Conservation (phyloP, 2,113 vertebrate species). For the Percina caprodes region DNA sequence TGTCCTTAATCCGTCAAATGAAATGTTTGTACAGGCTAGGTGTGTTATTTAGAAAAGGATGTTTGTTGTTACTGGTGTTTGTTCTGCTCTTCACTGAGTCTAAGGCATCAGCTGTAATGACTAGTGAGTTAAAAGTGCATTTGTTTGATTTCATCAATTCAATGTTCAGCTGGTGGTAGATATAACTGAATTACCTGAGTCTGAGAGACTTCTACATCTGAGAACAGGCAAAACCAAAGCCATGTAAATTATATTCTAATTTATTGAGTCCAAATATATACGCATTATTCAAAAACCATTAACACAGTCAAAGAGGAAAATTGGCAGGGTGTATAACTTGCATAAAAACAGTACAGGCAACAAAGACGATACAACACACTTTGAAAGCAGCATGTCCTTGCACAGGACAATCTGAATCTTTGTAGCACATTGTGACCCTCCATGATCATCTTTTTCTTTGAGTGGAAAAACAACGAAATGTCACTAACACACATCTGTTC, state of each 20-base stretch:
- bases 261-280: background rate
- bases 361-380: background rate
- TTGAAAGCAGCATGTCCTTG: background rate
- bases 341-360: background rate
- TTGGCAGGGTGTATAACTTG: background rate
- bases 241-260: conserved; percentile 7
- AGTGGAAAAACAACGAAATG: background rate
- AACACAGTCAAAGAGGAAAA: background rate
- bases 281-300: conserved; percentile 21
- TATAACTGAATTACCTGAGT: conserved; percentile 1
- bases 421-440: background rate
- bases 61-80: conserved; percentile 1
- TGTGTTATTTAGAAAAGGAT: conserved; percentile 19
- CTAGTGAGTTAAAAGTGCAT: background rate
- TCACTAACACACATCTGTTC: conserved; percentile 16
- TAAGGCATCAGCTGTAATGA: background rate
- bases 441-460: background rate
- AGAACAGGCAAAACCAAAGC: background rate
- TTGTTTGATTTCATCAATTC: background rate
- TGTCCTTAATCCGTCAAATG: background rate
- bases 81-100: background rate
- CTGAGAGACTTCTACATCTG: background rate
- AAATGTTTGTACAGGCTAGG: conserved; percentile 13
- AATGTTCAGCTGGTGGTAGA: background rate
- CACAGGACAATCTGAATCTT: background rate